phyloP scores from a whole-genome alignment of 2,113 vertebrate genomes.

The Dasyornis broadbenti region DNA sequence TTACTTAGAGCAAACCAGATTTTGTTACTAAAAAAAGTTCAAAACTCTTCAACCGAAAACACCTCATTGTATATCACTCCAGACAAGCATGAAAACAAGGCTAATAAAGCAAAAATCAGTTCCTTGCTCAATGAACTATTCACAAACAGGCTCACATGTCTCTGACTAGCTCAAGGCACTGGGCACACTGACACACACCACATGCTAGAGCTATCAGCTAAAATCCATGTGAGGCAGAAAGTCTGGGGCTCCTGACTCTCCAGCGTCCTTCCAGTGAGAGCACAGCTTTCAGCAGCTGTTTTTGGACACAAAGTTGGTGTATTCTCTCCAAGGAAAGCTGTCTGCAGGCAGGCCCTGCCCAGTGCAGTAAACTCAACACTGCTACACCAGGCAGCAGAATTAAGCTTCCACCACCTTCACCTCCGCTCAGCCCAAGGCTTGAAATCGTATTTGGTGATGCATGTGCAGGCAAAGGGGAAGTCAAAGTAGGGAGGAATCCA shows the following conservation, averaged over 20 bases:
- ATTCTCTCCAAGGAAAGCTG: neutral
- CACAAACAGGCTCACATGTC: neutral
- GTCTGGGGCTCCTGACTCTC: neutral
- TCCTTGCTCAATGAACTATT: neutral
- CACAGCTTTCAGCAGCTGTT: neutral
- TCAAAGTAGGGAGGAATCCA: neutral
- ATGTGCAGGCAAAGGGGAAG: neutral
- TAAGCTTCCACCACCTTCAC: neutral
- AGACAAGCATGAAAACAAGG: neutral
- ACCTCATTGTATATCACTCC: neutral
- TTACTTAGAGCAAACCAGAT: neutral
- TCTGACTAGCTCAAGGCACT: neutral
- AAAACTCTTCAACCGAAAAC: neutral
- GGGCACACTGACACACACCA: neutral
- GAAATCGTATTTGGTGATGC: neutral
- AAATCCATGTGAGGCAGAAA: neutral
- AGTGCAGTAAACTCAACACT: neutral
- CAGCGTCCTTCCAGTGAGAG: neutral
- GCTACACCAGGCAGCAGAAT: neutral
- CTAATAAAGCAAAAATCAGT: neutral
- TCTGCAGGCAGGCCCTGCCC: neutral
- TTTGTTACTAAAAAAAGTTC: neutral
- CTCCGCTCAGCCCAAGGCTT: neutral
- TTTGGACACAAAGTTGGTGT: accelerated
- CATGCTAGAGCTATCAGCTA: neutral